phyloP scores from a whole-genome alignment of 2,888 invertebrate species.

The Elmis aenea region DNA sequence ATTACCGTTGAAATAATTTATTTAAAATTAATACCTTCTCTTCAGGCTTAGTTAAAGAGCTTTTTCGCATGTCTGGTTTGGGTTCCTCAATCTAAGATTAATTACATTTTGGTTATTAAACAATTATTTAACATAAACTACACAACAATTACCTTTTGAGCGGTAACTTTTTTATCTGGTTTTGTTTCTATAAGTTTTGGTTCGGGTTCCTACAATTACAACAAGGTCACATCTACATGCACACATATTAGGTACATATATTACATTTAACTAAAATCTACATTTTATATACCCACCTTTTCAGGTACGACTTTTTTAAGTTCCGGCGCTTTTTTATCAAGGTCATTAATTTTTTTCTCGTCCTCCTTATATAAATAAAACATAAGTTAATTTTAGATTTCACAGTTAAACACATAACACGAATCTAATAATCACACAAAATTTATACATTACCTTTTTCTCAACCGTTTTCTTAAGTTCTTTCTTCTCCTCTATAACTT shows the following conservation, averaged over 20 bases:
- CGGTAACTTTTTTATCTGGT: conserved; percentile 42
- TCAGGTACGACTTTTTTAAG: conserved; percentile 26
- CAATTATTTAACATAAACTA: too few species aligned
- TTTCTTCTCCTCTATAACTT: conserved; percentile 27
- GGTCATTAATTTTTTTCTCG: conserved; percentile 39
- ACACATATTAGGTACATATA: conserved; percentile 27
- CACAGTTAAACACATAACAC: not conserved
- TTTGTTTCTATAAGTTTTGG: conserved; percentile 56
- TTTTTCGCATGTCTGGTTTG: conserved; percentile 42
- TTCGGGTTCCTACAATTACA: conserved; percentile 39
- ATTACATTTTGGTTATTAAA: too few species aligned
- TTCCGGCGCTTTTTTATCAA: conserved; percentile 36
- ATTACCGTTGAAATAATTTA: not conserved
- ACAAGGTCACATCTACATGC: conserved; percentile 10
- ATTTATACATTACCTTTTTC: conserved; percentile 7
- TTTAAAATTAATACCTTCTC: conserved; percentile 34
- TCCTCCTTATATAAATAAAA: conserved; percentile 30
- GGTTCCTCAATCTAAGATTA: conserved; percentile 40
- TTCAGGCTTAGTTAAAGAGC: conserved; percentile 41
- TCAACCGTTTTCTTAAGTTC: conserved; percentile 7
- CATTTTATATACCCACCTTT: conserved; percentile 15
- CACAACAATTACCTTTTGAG: conserved; percentile 40
- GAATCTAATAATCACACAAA: not conserved
- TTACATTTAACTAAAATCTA: conserved; percentile 8
- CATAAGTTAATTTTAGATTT: conserved; percentile 3